phyloP scores from a whole-genome alignment of 2,888 invertebrate species.

The Apamea monoglypha region DNA sequence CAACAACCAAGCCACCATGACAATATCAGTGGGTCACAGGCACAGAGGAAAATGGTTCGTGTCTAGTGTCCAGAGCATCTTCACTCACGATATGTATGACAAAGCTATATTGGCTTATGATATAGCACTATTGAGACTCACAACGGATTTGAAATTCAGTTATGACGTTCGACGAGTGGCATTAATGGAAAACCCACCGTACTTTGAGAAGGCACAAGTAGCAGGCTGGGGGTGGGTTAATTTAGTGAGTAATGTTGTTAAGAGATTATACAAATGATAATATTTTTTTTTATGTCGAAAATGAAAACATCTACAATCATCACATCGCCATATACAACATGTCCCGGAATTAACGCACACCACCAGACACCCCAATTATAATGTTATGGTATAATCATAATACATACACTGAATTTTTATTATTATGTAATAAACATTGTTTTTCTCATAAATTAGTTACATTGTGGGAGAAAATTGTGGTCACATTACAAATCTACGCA shows the following conservation, averaged over 20 bases:
- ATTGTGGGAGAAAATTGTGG: too few species aligned
- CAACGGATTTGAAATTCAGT: neutral
- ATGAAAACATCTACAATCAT: neutral
- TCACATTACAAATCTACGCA: too few species aligned
- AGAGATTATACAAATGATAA: neutral
- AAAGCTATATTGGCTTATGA: neutral
- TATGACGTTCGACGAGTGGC: constrained; percentile 7
- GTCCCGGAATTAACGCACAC: too few species aligned
- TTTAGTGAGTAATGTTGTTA: constrained; percentile 14
- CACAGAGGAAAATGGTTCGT: neutral
- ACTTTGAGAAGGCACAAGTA: constrained; percentile 9
- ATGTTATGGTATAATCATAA: too few species aligned
- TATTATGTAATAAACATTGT: too few species aligned
- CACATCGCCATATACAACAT: too few species aligned
- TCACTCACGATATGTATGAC: constrained; percentile 10
- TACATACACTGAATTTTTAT: too few species aligned
- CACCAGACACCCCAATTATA: too few species aligned
- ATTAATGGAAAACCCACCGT: constrained; percentile 13
- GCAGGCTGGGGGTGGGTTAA: constrained; percentile 23
- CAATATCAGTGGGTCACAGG: constrained; percentile 5
- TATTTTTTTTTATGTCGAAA: neutral
- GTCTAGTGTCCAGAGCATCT: neutral
- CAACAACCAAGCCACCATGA: neutral
- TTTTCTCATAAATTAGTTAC: too few species aligned
- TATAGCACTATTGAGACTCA: constrained; percentile 16